Conservation (phyloP, 2,797 vertebrate species). For the Sternotherus odoratus region DNA sequence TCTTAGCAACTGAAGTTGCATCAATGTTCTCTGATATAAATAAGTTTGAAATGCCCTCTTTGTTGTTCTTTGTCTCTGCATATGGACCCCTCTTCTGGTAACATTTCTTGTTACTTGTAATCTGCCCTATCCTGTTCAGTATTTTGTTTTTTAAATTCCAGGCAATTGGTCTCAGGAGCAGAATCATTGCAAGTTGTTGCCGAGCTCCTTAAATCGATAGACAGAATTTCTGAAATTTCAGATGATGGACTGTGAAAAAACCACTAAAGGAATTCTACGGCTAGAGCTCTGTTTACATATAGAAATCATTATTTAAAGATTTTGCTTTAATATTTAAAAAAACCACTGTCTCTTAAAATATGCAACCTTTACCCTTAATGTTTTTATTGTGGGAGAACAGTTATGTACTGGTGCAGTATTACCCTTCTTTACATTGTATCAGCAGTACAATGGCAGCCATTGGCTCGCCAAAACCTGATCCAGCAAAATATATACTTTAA, state of each 20-base stretch:
- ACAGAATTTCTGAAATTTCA: slow-evolving; percentile 80
- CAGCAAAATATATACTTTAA: rapidly evolving
- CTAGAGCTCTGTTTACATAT: rapidly evolving
- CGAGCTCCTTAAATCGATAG: slow-evolving; percentile 86
- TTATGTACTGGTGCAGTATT: rapidly evolving
- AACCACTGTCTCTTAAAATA: neutral
- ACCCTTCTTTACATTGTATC: rapidly evolving
- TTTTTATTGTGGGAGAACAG: rapidly evolving
- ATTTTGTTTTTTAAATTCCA: rapidly evolving
- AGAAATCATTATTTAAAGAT: neutral
- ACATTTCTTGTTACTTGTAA: neutral
- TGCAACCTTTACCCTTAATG: neutral
- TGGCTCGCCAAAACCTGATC: rapidly evolving
- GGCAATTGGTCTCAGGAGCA: slow-evolving; percentile 84
- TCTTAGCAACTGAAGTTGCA: rapidly evolving
- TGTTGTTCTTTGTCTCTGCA: rapidly evolving
- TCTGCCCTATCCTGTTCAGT: neutral
- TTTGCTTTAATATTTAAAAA: neutral
- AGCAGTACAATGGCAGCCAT: rapidly evolving
- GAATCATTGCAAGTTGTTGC: slow-evolving; percentile 85
- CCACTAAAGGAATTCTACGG: rapidly evolving
- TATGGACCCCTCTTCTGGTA: rapidly evolving
- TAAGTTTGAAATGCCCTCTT: rapidly evolving
- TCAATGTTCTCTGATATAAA: rapidly evolving
- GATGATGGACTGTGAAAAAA: slow-evolving; percentile 22